Percentiles rank a stretch among this genome's conserved stretches.
phyloP scores from a whole-genome alignment of 1,140 invertebrate species.

The Bombus haemorrhoidalis region DNA sequence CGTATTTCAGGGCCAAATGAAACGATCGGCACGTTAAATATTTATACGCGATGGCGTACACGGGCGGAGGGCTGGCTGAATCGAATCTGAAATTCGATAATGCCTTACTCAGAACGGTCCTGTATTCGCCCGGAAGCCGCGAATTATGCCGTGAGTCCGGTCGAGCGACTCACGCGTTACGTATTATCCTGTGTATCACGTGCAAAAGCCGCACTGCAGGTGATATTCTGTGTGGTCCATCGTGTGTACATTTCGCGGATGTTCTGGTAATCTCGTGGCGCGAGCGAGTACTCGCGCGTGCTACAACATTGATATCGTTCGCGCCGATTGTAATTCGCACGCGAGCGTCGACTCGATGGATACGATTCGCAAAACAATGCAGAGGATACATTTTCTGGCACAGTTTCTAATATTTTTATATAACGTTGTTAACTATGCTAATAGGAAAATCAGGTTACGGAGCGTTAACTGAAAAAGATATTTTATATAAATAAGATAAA shows the following conservation, averaged over 20 bases:
- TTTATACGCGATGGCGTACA: constrained; percentile 71
- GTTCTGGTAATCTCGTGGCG: constrained; percentile 33
- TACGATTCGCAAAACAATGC: not conserved
- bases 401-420: not conserved
- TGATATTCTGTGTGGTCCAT: constrained; percentile 70
- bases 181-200: constrained; percentile 71
- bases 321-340: constrained; percentile 12
- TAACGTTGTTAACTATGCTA: not conserved
- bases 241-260: constrained; percentile 50
- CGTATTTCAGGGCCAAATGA: constrained; percentile 67
- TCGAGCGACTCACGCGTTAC: constrained; percentile 61
- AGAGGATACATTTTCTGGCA: not conserved
- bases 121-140: constrained; percentile 78
- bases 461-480: not conserved
- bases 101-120: constrained; percentile 76
- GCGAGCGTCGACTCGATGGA: not conserved
- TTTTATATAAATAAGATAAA: not conserved
- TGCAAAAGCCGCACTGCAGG: constrained; percentile 70
- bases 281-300: too few species aligned
- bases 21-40: constrained; percentile 73
- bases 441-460: not conserved
- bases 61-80: constrained; percentile 70
- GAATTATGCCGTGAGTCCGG: constrained; percentile 73
- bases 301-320: not conserved
- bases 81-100: constrained; percentile 82